Percentiles rank a stretch among this genome's conserved stretches.
Conservation (phyloP, 2,888 invertebrate species). For the Yponomeuta plumbellus region DNA sequence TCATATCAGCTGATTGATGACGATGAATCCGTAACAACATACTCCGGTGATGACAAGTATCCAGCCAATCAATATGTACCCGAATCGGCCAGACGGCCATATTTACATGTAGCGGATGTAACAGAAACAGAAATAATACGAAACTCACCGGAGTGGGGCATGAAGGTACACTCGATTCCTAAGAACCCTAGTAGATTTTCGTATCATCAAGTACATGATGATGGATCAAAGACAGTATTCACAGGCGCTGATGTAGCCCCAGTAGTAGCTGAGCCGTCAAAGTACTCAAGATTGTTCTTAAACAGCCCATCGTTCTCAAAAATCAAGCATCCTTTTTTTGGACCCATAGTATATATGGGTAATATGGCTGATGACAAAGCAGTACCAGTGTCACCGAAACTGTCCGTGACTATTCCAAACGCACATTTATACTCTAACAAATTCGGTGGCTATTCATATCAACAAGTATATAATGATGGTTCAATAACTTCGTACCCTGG, state of each 20-base stretch:
- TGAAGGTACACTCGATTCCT: conserved; percentile 29
- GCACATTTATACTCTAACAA: too few species aligned
- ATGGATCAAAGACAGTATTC: conserved; percentile 31
- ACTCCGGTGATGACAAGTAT: too few species aligned
- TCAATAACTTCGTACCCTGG: not conserved
- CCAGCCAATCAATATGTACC: too few species aligned
- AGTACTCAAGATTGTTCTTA: not conserved
- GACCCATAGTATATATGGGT: not conserved
- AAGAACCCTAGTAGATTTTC: conserved; percentile 22
- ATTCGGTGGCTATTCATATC: not conserved
- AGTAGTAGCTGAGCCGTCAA: not conserved
- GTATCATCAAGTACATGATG: conserved; percentile 30
- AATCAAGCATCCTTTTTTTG: not conserved
- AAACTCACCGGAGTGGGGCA: conserved; percentile 21
- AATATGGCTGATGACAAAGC: not conserved
- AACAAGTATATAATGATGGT: conserved; percentile 1
- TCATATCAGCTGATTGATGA: too few species aligned
- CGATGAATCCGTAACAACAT: too few species aligned
- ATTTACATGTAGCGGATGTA: not conserved
- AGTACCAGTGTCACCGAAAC: too few species aligned
- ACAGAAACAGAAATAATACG: conserved; percentile 6
- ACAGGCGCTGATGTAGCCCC: conserved; percentile 19
- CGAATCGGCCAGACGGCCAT: too few species aligned
- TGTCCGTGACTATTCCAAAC: too few species aligned
- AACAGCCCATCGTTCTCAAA: not conserved